Base-by-base conservation (phyloP, 2,113 vertebrate genomes). In the Maccullochella peelii region DNA sequence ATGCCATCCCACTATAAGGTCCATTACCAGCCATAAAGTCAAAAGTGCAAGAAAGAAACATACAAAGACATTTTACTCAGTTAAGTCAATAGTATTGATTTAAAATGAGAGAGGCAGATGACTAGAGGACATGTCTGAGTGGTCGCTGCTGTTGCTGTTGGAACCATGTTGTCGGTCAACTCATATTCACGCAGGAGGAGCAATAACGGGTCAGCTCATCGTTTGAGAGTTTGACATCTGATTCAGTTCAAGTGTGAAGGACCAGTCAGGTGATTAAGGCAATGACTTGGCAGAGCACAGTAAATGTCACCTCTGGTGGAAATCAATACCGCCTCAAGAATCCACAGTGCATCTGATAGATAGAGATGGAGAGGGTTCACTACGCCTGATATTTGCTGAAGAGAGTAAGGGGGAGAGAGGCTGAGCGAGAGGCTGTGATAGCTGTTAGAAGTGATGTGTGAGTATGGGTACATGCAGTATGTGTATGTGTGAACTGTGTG, bases 221-320 rank as follows among this genome's bases (percentile, higher is more conserved):
- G 40, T 69, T 54, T 25, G 25, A 88, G 70, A 88, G 85, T 78
- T 83, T 90, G 83, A 91, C 88, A 88, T 79, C 76, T 44, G 79
- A 86, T 79, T 86, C 78, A 79, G 84, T 88, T 90, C 87, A 89
- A 89, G 85, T 91, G 81, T 88, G 81, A 92, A 90, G 86, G 80
- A 89, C 36, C 85, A 83, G 79, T 82, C 82, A 61, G 81, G 85
- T 90, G 89, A 91, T 92, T 87, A 86, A 89, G 85, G 84, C 86
- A 84, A 93, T 79, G 78, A 89, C 89, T 90, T 87, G 84, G 82
- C 74, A 80, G 79, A 81, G 85, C 65, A 57, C 77, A 63, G 84
- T 85, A 92, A 91, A 94, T 92, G 89, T 91, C 91, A 93, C 85
- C 92, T 91, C 89, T 80, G 91, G 79, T 75, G 68, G 74, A 86